These are phyloP conservation scores for Galeopterus variegatus DNA, from an alignment of 2,113 vertebrate genomes.

Conservation along the genomic window DNA sequence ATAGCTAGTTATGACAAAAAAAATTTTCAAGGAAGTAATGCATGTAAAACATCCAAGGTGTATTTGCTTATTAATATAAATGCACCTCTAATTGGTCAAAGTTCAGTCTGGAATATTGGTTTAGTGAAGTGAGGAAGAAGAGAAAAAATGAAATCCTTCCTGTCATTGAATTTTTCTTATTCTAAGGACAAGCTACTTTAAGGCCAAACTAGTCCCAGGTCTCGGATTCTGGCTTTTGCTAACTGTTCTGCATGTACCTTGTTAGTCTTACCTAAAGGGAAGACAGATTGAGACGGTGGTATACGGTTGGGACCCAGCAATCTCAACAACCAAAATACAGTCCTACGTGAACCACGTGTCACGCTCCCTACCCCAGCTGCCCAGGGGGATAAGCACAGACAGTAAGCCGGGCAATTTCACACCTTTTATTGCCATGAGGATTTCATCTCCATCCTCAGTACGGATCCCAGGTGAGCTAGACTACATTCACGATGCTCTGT, in stretches of 20 bases:
- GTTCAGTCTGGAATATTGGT: not conserved
- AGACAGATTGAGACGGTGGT: not conserved
- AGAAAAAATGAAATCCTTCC: not conserved
- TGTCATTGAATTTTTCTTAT: not conserved
- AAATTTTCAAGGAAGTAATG: conserved; percentile 3
- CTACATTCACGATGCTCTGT: not conserved
- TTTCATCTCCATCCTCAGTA: not conserved
- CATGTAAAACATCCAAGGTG: not conserved
- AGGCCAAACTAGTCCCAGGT: not conserved
- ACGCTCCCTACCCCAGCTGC: not conserved
- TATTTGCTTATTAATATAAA: conserved; percentile 1
- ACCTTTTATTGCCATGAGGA: not conserved
- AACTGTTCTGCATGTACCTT: not conserved
- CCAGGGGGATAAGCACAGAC: fast-evolving
- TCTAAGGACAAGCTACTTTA: not conserved
- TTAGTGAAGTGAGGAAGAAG: not conserved
- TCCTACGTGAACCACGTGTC: not conserved
- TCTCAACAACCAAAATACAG: not conserved
- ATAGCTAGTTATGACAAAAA: not conserved
- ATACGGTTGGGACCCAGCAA: not conserved
- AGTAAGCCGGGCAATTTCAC: not conserved
- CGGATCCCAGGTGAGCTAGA: not conserved
- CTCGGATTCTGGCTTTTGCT: not conserved
- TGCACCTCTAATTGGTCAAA: not conserved
- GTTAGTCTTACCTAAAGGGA: not conserved